Evolutionary conservation across 2,888 invertebrate species (phyloP).

Genomic region (Adelognathus sp.): DNA sequence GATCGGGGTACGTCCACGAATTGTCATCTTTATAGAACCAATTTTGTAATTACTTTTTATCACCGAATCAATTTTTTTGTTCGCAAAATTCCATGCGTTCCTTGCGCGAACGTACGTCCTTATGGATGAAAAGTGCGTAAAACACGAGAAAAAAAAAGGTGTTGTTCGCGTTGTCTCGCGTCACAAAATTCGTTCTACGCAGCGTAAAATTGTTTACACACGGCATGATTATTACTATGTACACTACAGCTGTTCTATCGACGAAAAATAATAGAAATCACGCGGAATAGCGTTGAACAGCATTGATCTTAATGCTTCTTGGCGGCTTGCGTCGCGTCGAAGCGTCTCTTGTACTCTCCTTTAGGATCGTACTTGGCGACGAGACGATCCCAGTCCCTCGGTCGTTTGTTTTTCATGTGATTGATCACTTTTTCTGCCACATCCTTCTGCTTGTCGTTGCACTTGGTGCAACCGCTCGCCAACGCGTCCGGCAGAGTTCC

Average conservation of each 20-base stretch:
- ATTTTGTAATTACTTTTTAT: neutral
- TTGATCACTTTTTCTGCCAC: constrained; percentile 87
- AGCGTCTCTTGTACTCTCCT: constrained; percentile 84
- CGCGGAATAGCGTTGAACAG: neutral
- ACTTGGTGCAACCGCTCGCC: constrained; percentile 85
- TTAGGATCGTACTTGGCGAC: constrained; percentile 87
- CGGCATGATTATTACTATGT: neutral
- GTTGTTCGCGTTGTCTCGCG: neutral
- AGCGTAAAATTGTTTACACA: neutral
- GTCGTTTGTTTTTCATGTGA: constrained; percentile 85
- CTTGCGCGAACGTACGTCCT: neutral
- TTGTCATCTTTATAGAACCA: constrained; percentile 10
- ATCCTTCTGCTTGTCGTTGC: constrained; percentile 86
- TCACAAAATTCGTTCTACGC: neutral
- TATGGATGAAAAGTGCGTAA: neutral
- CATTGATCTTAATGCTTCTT: neutral
- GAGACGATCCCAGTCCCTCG: constrained; percentile 87
- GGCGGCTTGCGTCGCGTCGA: constrained; percentile 71
- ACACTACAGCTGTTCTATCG: neutral
- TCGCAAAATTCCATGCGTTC: neutral
- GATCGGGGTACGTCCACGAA: neutral
- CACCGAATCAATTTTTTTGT: neutral
- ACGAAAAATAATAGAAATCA: too few relatives aligned
- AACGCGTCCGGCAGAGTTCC: constrained; percentile 88
- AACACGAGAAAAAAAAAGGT: neutral